Conservation (phyloP, 2,113 vertebrate species). For the Paramormyrops kingsleyae region DNA sequence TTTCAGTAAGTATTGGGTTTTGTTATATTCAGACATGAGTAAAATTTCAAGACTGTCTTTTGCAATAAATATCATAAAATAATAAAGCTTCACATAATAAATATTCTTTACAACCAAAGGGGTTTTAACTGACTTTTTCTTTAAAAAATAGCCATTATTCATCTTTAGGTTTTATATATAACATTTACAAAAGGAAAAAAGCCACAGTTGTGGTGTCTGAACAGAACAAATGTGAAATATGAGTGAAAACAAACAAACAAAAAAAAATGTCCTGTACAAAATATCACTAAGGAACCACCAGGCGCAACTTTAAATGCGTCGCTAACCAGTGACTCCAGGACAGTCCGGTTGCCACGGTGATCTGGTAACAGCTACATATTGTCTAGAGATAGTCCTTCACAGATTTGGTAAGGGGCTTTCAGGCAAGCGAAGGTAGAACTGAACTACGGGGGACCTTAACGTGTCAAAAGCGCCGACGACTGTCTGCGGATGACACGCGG, state of each 20-base stretch:
- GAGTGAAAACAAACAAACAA: conserved; percentile 53
- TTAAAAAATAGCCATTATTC: conserved; percentile 96
- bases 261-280: conserved; percentile 19
- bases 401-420: conserved; percentile 57
- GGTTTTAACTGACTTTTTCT: conserved; percentile 87
- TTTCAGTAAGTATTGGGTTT: conserved; percentile 96
- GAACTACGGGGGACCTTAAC: conserved; percentile 40
- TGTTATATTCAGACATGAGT: conserved; percentile 99
- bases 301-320: conserved; percentile 46
- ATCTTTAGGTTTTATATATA: conserved; percentile 91
- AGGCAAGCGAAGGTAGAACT: conserved; percentile 32
- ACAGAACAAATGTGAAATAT: conserved; percentile 41
- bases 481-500: conserved; percentile 61
- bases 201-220: conserved; percentile 55
- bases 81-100: conserved; percentile 99
- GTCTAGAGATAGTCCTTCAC: conserved; percentile 67
- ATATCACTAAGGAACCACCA: conserved; percentile 37
- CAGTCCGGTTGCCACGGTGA: conserved; percentile 58
- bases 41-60: conserved; percentile 94
- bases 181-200: conserved; percentile 73
- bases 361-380: conserved; percentile 67
- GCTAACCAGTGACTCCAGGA: conserved; percentile 45
- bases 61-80: conserved; percentile 99
- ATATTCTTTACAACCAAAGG: conserved; percentile 98
- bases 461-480: conserved; percentile 53